phyloP scores from a whole-genome alignment of 2,888 invertebrate species.

The Subacronicta megacephala region DNA sequence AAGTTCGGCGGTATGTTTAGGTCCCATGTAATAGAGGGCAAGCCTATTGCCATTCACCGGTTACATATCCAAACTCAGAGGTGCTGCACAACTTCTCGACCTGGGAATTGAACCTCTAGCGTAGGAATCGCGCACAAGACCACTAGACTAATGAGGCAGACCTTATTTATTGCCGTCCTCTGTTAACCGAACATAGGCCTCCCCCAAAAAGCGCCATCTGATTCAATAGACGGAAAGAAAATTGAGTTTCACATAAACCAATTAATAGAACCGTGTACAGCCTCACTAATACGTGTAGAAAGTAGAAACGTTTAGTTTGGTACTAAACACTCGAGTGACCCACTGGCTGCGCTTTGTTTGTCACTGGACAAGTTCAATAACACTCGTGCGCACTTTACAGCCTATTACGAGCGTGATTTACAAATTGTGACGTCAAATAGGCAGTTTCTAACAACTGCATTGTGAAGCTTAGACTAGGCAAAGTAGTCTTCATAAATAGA shows the following conservation, averaged over 20 bases:
- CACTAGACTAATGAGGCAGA: no score
- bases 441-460: slow-evolving; percentile 12
- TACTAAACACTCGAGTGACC: slow-evolving; percentile 34
- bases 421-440: slow-evolving; percentile 16
- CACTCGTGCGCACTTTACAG: slow-evolving; percentile 27
- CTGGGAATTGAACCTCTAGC: no score
- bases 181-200: no score
- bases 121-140: no score
- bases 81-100: no score
- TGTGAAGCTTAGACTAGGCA: slow-evolving; percentile 17
- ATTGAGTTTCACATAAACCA: background rate
- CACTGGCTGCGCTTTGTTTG: slow-evolving; percentile 39
- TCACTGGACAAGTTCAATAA: slow-evolving; percentile 30
- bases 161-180: no score
- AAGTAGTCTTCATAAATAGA: slow-evolving; percentile 5
- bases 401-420: slow-evolving; percentile 35
- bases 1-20: no score
- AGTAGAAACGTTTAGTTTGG: slow-evolving; percentile 44
- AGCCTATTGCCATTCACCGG: no score
- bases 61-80: no score
- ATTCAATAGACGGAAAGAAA: no score
- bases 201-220: no score
- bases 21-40: no score
- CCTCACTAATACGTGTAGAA: slow-evolving; percentile 35
- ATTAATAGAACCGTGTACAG: slow-evolving; percentile 9